phyloP scores from a whole-genome alignment of 2,113 vertebrate species.

The Dendrocopos noguchii region DNA sequence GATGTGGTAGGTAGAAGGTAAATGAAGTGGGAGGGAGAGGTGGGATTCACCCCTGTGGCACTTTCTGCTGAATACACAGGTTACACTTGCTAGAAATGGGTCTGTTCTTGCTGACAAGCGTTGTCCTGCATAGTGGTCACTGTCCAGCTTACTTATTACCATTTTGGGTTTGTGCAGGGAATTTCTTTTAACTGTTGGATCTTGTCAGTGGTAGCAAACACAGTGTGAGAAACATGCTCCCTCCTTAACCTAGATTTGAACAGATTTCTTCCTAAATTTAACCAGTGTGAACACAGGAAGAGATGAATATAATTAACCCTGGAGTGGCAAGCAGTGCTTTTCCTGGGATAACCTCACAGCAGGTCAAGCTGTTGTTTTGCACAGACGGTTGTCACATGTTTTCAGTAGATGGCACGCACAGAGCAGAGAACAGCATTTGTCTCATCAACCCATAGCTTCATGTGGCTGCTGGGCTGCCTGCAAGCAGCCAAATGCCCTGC shows the following conservation, averaged over 20 bases:
- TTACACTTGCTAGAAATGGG: slow-evolving; percentile 10
- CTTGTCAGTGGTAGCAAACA: not conserved
- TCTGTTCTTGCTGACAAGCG: not conserved
- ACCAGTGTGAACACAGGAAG: slow-evolving; percentile 16
- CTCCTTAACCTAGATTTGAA: slow-evolving; percentile 43
- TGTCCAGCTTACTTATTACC: not conserved
- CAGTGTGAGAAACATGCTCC: not conserved
- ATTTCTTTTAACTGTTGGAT: slow-evolving; percentile 3
- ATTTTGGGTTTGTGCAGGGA: not conserved
- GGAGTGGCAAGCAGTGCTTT: not conserved
- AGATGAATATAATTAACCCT: slow-evolving; percentile 44
- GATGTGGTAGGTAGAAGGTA: not conserved
- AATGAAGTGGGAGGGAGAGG: not conserved
- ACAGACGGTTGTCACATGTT: not conserved
- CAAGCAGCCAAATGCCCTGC: not conserved
- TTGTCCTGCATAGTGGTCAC: not conserved
- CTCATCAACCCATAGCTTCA: not conserved
- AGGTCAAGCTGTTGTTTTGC: slow-evolving; percentile 25
- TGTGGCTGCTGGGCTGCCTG: not conserved
- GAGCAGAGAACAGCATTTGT: not conserved
- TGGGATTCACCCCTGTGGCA: not conserved
- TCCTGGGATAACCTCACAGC: slow-evolving; percentile 21
- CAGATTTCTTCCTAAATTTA: slow-evolving; percentile 58
- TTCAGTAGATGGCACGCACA: slow-evolving; percentile 8
- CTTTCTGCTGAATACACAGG: not conserved